Conservation (phyloP, 2,113 vertebrate species). For the Cricetomys ansorgei region DNA sequence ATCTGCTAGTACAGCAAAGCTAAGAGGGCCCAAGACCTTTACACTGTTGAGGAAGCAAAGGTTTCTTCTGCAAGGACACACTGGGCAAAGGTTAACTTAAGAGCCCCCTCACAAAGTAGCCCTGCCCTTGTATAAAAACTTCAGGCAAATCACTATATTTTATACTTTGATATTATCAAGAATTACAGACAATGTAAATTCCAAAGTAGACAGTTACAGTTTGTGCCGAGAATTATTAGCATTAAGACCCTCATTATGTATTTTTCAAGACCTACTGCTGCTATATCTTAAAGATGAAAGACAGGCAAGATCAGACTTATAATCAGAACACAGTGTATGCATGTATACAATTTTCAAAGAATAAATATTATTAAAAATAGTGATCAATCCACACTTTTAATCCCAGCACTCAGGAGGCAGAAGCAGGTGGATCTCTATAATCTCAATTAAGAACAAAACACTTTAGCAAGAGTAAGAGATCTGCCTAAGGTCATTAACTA, state of each 20-base stretch:
- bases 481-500: slow-evolving; percentile 11
- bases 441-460: not conserved
- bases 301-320: not conserved
- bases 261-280: slow-evolving; percentile 40
- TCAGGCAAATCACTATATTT: not conserved
- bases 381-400: no score
- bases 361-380: not conserved
- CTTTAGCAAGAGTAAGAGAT: slow-evolving; percentile 13
- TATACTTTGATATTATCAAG: not conserved
- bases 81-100: not conserved
- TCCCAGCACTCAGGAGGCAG: no score
- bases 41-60: not conserved
- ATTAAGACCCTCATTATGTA: not conserved
- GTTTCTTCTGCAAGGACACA: not conserved
- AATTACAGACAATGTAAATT: slow-evolving; percentile 31
- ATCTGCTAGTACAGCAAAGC: not conserved
- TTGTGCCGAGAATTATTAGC: slow-evolving; percentile 26
- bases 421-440: no score
- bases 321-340: not conserved
- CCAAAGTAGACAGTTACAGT: not conserved
- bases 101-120: not conserved
- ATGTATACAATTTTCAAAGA: not conserved
- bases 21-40: not conserved
- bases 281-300: not conserved
- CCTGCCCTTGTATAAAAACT: not conserved